Evolutionary conservation across 2,113 vertebrate genomes (phyloP).

Genomic region (Misgurnus anguillicaudatus): DNA sequence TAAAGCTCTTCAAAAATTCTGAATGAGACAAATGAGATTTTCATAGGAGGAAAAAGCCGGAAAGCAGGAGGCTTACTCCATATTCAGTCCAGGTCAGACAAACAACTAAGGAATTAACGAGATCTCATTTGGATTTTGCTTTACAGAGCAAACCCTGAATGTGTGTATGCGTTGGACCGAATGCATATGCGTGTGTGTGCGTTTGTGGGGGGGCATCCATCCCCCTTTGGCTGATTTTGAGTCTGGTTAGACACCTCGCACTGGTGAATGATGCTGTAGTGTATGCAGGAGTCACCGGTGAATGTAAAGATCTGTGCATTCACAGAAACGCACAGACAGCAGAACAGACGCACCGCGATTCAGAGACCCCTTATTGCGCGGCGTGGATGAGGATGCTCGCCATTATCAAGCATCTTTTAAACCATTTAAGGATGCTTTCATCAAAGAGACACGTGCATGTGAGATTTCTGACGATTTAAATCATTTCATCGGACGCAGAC

Average conservation of each 20-base stretch:
- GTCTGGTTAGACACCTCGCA: constrained; percentile 11
- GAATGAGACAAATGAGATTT: too few species aligned
- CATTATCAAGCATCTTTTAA: background rate
- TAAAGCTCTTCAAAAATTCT: too few species aligned
- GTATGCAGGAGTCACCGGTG: constrained; percentile 19
- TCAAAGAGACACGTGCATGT: background rate
- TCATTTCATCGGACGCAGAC: constrained; percentile 9
- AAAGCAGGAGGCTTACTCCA: too few species aligned
- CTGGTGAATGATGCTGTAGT: constrained; percentile 16
- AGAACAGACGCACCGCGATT: background rate
- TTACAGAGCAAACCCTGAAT: background rate
- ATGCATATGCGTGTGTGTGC: constrained; percentile 22
- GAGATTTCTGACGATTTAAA: background rate
- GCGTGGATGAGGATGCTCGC: background rate
- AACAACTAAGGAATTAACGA: constrained; percentile 4
- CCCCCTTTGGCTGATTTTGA: constrained; percentile 1
- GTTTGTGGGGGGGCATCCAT: background rate
- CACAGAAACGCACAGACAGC: constrained; percentile 6
- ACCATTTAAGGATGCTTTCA: background rate
- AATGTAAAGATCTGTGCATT: constrained; percentile 12
- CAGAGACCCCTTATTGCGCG: background rate
- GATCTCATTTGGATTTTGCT: background rate
- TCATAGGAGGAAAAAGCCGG: too few species aligned
- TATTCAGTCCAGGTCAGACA: too few species aligned
- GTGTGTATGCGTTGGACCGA: background rate